A percentile compares a stretch with the other conserved stretches of the same genome.
These are phyloP conservation scores for Percopsis omiscomaycus DNA, from an alignment of 2,797 vertebrate species.

Conservation along the genomic window DNA sequence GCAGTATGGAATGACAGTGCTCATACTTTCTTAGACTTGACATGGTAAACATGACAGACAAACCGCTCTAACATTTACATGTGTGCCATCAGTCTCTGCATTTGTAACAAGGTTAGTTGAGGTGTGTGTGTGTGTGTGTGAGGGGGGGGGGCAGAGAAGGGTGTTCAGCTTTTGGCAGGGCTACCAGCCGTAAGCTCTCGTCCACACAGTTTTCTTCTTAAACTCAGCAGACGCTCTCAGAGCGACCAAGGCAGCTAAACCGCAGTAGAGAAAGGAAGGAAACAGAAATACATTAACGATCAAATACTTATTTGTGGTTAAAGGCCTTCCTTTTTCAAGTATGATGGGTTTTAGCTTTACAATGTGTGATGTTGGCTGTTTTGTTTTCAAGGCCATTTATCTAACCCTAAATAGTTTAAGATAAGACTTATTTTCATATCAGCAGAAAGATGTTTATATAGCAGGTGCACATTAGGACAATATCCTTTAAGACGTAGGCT, in stretches of 20 bases:
- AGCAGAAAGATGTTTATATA: no score
- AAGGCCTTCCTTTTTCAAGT: no score
- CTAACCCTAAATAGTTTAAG: no score
- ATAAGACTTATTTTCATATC: no score
- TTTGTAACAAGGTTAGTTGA: neutral
- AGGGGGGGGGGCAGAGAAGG: neutral
- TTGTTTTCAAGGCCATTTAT: no score
- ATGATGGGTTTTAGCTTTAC: no score
- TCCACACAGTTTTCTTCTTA: constrained; percentile 93
- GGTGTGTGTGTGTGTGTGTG: neutral
- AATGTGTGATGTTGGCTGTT: no score
- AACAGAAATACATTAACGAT: neutral
- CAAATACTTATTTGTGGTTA: neutral
- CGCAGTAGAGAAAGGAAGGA: neutral
- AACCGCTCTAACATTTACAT: neutral
- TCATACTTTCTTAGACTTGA: neutral
- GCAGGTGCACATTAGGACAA: no score
- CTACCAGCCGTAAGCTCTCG: constrained; percentile 91
- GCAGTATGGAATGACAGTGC: neutral
- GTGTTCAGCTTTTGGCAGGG: neutral
- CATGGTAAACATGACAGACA: neutral
- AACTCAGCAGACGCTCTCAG: constrained; percentile 85
- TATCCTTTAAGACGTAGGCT: neutral
- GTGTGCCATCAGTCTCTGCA: neutral
- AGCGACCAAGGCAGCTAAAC: constrained; percentile 82